Base-by-base conservation (phyloP, 2,888 invertebrate genomes). In the Ellobium chinense region DNA sequence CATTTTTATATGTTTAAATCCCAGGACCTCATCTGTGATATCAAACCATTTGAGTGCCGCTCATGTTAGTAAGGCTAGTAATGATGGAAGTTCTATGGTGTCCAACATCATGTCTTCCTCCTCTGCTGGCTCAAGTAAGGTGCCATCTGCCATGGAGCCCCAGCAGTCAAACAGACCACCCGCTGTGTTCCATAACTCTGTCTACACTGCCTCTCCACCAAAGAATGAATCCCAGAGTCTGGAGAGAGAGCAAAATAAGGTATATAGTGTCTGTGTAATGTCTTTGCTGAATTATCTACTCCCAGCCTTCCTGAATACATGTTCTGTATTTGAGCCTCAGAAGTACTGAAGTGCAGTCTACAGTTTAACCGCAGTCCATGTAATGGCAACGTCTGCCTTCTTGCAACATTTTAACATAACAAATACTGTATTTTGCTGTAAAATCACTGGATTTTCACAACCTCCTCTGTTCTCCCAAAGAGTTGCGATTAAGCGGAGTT, bases 151-250 rank as follows among this genome's bases (percentile, higher is more conserved):
- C n/a, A 80, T 82, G 68, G 83, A 83, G 80, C 84, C 72, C 70
- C 86, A 58, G 86, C 81, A 54, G 85, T 87, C 85, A 88, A 85
- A 81, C 86, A 85, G 86, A 12, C 81, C 85, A 70, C 73, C 85
- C 24, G 85, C 81, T 37, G 86, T 89, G 84, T 90, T 87, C 82
- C 88, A 85, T 27, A 87, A 85, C 63, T 85, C 89, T 1, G 86
- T 90, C 9, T 90, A 89, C 82, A 85, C 88, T 12, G 85, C 90
- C n/a, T 88, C 91, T 34, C 89, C 91, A n/a, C 87, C 90, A 37
- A 91, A 91, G 82, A 88, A 90, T 70, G 88, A 88, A 36, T 62
- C 77, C n/a, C 78, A 81, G 31, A 79, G 78, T 54, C 63, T 81
- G 24, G 81, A 82, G 1, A 81, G 75, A 31, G 82, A 85, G 24